Percentiles rank a stretch among this genome's conserved stretches.
Evolutionary conservation across 92 coral and sea anemone genomes (phyloP).

Genomic region (Epizoanthus rinbou): DNA sequence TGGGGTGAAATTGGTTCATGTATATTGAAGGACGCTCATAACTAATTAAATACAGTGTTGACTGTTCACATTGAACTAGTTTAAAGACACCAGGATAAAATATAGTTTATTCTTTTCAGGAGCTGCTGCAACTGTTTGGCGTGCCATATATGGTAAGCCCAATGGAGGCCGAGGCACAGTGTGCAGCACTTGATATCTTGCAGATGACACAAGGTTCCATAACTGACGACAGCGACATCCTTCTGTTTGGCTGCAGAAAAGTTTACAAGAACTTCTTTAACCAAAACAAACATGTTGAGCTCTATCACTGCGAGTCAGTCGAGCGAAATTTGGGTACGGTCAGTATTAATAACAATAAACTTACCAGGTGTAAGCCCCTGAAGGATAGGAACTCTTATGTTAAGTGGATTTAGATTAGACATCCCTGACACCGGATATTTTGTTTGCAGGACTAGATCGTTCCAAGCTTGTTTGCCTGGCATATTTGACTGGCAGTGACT

Average conservation of each 20-base stretch:
- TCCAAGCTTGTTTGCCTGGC: conserved; percentile 84
- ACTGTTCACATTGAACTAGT: no score
- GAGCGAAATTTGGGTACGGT: conserved; percentile 70
- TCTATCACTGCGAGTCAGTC: conserved; percentile 78
- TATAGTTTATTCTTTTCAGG: conserved; percentile 55
- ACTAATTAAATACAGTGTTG: no score
- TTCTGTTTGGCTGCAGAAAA: conserved; percentile 87
- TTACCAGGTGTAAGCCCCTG: neutral
- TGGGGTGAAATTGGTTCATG: no score
- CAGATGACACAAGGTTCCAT: conserved; percentile 86
- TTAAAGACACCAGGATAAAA: no score
- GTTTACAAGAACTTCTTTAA: conserved; percentile 95
- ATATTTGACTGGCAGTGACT: conserved; percentile 95
- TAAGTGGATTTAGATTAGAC: neutral
- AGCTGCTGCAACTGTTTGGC: conserved; percentile 88
- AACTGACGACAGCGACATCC: conserved; percentile 95
- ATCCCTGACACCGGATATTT: neutral
- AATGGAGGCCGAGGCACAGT: conserved; percentile 99
- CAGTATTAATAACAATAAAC: neutral
- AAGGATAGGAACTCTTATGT: neutral
- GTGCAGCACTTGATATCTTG: conserved; percentile 76
- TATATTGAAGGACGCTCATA: no score
- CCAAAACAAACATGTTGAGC: conserved; percentile 81
- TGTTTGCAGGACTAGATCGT: conserved; percentile 76
- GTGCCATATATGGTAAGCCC: conserved; percentile 95